Evolutionary conservation across 2,113 vertebrate genomes (phyloP).

Genomic region (Setophaga kirtlandii): DNA sequence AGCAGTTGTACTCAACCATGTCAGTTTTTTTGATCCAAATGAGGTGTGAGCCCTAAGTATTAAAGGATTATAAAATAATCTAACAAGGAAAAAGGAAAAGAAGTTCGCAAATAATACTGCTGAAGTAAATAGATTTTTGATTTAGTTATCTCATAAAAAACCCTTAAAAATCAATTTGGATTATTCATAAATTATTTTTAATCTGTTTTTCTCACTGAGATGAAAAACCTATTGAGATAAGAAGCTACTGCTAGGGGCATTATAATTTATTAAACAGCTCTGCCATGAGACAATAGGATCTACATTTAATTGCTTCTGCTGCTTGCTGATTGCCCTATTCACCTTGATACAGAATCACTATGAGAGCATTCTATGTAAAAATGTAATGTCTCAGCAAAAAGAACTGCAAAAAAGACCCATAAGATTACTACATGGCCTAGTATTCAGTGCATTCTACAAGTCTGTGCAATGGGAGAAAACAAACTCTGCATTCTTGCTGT

Average conservation of each 20-base stretch:
- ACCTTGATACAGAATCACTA: not conserved
- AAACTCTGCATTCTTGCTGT: not conserved
- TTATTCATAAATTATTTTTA: constrained; percentile 21
- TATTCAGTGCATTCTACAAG: not conserved
- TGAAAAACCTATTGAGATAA: not conserved
- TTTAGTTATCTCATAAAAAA: not conserved
- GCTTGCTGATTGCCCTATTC: not conserved
- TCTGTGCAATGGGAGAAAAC: not conserved
- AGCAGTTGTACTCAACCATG: not conserved
- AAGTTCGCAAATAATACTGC: not conserved
- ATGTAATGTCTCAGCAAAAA: not conserved
- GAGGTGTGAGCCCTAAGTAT: not conserved
- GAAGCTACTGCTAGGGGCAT: not conserved
- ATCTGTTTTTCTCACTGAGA: not conserved
- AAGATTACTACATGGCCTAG: not conserved
- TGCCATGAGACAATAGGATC: not conserved
- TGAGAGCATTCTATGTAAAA: not conserved
- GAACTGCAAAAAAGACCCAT: not conserved
- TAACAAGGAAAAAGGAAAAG: not conserved
- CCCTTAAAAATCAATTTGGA: not conserved
- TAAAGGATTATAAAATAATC: not conserved
- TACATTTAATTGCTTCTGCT: constrained; percentile 30
- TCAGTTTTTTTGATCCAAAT: not conserved
- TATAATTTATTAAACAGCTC: constrained; percentile 11
- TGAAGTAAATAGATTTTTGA: not conserved